Evolutionary conservation across 2,888 invertebrate genomes (phyloP), one percentile per base, ranked within the genome.

Genomic region (Standfussiana lucernea): DNA sequence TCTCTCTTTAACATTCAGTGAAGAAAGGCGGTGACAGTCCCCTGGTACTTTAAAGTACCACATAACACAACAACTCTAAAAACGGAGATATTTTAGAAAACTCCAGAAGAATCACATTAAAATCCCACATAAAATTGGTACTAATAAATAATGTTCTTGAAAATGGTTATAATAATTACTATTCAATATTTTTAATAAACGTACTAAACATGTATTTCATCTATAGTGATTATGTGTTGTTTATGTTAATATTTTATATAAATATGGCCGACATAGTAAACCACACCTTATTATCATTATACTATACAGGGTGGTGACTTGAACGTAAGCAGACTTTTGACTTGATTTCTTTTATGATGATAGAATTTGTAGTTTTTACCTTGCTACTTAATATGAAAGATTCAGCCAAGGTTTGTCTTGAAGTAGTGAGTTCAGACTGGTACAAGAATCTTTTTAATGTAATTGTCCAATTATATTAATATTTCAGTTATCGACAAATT

Each of bases 81-180:
- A 62, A 35, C 53, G 32, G 67, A 84, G 70, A 61, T 56, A 70
- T 24, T 68, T 53, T 10, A 62, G 66, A 73, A 83, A 53, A 72
- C 59, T 71, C 61, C 77, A 42, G 47, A 65, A 65, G 68, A 68
- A 67, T 65, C 15, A 65, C 75, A 37, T 75, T 64, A 80, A 74
- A 74, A 77, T 83, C 72, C 72, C 74, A 77, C 77, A 75, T 84
- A 77, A 76, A 77, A 69, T 72, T 72, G 84, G 65, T 62, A 79
- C 42, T 75, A 84, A 84, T 84, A 84, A 84, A 84, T 80, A 72
- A 69, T 75, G 40, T 50, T 42, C 24, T 72, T 68, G 53, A 50
- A 72, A 75, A 61, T 50, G n/a, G 35, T 66, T 66, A 61, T 42
- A 64, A 79, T 72, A 59, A 53, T 74, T 84, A 74, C 59, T 67